Base-by-base conservation (phyloP, 2,888 invertebrate species). In the Drosophila testacea region DNA sequence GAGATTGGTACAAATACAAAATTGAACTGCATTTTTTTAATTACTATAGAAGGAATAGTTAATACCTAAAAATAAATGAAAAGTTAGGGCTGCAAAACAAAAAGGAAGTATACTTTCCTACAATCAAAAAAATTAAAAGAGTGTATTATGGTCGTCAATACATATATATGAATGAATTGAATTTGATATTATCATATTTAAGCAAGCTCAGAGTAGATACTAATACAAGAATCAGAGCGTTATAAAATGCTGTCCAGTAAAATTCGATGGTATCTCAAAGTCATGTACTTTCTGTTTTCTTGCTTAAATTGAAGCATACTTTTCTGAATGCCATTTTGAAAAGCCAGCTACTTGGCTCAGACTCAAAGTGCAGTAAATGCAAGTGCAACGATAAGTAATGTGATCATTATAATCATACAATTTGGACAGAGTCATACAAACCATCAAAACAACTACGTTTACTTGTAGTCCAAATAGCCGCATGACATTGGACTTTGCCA, bases 381-480 rank as follows among this genome's bases (percentile, higher is more conserved):
- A 63, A 69, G 55, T 70, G 81, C 70, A 73, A 54, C 38, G 52
- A 80, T 55, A 57, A 62, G 52, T 56, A 64, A 70, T 73, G 57
- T 47, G 78, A 83, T 83, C 86, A 78, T 82, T 88, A 77, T 76
- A 85, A 88, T 73, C 71, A 54, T 70, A 48, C 72, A 66, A 79
- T 74, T 82, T 77, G 67, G 60, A 62, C 75, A 61, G 62, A 42
- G 60, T 10, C 51, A 22, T 47, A 38, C 54, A 27, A 41, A 44
- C 62, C 62, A 61, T 38, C 36, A 13, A 6, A 41, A 28, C 38
- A 67, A 63, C 68, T 59, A 41, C 6, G 41, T 7, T 30, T 13
- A 28, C 47, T 11, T 9, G 28, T 28, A 57, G 62, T n/a, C 54
- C 48, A 59, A 63, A 56, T 51, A 39, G 50, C 47, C 54, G 28